Conservation (phyloP, 2,888 invertebrate species). For the Sabellastarte sp. region DNA sequence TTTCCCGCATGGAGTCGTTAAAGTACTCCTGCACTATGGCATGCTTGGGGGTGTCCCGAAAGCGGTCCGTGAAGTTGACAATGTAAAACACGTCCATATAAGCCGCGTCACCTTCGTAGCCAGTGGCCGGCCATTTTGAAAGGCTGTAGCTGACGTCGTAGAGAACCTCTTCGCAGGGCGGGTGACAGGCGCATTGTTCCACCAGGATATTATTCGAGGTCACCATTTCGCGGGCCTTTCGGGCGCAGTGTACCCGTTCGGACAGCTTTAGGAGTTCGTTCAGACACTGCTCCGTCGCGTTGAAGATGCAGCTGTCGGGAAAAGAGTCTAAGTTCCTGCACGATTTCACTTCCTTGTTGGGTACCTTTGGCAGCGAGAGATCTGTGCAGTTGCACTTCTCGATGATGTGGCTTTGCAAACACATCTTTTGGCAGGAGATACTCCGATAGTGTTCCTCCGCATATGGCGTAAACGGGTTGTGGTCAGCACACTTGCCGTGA, state of each 20-base stretch:
- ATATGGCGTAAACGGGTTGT: constrained; percentile 20
- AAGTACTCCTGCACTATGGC: constrained; percentile 20
- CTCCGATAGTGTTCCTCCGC: constrained; percentile 17
- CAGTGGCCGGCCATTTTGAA: constrained; percentile 32
- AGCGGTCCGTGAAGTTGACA: constrained; percentile 24
- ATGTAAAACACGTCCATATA: constrained; percentile 30
- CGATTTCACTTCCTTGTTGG: constrained; percentile 1
- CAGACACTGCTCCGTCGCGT: constrained; percentile 24
- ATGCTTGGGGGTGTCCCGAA: constrained; percentile 19
- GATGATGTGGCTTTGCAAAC: constrained; percentile 26
- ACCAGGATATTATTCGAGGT: constrained; percentile 20
- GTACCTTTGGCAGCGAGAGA: constrained; percentile 16
- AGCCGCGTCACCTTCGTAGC: constrained; percentile 32
- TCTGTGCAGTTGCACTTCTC: constrained; percentile 25
- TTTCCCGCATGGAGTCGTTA: constrained; percentile 18
- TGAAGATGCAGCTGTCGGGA: constrained; percentile 25
- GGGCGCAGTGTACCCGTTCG: constrained; percentile 23
- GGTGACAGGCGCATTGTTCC: constrained; percentile 21
- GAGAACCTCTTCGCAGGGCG: constrained; percentile 29
- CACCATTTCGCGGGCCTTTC: constrained; percentile 14
- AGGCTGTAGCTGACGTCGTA: constrained; percentile 31
- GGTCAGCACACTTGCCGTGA: constrained; percentile 27
- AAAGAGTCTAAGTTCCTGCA: constrained; percentile 22
- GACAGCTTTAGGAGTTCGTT: constrained; percentile 18
- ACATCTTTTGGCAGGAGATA: constrained; percentile 31